phyloP scores from a whole-genome alignment of 2,888 invertebrate species.

The Volucella zonaria region DNA sequence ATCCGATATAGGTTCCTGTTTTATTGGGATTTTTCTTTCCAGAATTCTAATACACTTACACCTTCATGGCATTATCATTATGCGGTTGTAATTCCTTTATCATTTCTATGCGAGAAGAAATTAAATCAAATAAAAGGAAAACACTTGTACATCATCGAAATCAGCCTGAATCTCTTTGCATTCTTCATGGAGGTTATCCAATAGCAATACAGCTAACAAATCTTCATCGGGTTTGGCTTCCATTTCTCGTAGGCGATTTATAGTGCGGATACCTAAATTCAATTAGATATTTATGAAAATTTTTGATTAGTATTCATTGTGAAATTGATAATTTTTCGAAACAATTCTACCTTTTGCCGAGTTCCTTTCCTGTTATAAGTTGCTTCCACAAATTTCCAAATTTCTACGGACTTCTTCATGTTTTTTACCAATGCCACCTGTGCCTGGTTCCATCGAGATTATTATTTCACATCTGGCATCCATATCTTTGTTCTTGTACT shows the following conservation, averaged over 20 bases:
- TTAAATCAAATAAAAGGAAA: background rate
- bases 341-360: slow-evolving; percentile 32
- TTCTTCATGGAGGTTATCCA: no score
- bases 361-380: slow-evolving; percentile 35
- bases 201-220: background rate
- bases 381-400: slow-evolving; percentile 30
- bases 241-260: slow-evolving; percentile 10
- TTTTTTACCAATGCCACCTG: slow-evolving; percentile 19
- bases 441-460: slow-evolving; percentile 25
- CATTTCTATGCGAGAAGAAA: slow-evolving; percentile 2
- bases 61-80: background rate
- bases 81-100: background rate
- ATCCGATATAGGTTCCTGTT: background rate
- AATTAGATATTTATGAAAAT: slow-evolving; percentile 27
- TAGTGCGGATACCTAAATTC: slow-evolving; percentile 31
- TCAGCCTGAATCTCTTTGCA: no score
- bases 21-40: background rate
- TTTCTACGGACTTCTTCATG: slow-evolving; percentile 20
- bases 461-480: slow-evolving; percentile 8
- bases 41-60: background rate
- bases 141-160: background rate
- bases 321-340: slow-evolving; percentile 38
- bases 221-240: slow-evolving; percentile 47
- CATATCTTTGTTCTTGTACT: slow-evolving; percentile 33
- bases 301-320: slow-evolving; percentile 11